Base-by-base conservation (phyloP, 1,140 invertebrate genomes). In the Ruditapes philippinarum region DNA sequence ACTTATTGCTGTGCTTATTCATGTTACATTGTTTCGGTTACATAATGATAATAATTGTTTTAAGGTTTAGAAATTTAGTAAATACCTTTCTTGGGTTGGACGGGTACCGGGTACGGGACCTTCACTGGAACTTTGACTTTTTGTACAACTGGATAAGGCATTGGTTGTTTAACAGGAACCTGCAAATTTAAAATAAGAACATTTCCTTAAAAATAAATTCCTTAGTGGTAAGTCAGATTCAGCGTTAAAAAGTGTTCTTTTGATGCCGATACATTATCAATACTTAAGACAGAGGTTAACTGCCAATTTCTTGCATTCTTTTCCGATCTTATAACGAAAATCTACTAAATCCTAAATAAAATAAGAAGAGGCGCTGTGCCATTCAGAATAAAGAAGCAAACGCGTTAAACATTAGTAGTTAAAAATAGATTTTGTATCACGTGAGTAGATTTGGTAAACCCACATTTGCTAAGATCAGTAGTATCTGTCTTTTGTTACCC, bases 91-190 rank as follows among this genome's bases (percentile, higher is more conserved):
- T 84, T 70, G 12, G 14, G n/a, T 51, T 40, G 82, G 2, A 84
- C 68, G 0, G 65, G 62, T 17, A 84, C 82, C 36, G 82, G 82
- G 42, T 70, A 68, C 38, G 82, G 82, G 25, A 84, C 68, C 65
- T 73, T 49, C 28, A 54, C 65, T 14, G 62, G 62, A 54, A 84
- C 82, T 40, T 51, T 31, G 9, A 70, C 60, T 7, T 42, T 74
- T 5, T 84, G 62, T 31, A 73, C 45, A 12, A 84, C 82, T 12
- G 65, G 82, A 19, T 54, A 42, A 0, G 82, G 82, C 4, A 36
- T 12, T 73, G 82, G 82, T 9, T 73, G 62, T 33, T 74, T 84
- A 33, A 84, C 82, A 17, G 38, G 42, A 0, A 84, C 82, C 62
- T 84, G 38, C 25, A 33, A 79, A n/a, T 1, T 1, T 22, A 22